Evolutionary conservation across 2,888 invertebrate genomes (phyloP).

Genomic region (Hetaerina titia): DNA sequence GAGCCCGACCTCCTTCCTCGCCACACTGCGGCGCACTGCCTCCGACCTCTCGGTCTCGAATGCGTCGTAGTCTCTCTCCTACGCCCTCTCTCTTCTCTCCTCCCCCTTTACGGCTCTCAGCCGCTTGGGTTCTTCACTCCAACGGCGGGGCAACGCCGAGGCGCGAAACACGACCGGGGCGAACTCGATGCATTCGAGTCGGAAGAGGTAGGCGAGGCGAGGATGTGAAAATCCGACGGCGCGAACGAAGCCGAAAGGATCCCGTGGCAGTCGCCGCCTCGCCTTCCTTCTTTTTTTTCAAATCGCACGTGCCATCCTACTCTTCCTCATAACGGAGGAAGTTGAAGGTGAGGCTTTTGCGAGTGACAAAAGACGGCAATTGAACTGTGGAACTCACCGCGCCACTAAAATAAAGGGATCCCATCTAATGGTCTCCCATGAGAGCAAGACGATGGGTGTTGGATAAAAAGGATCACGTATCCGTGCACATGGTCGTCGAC

Average conservation of each 20-base stretch:
- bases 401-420: no score
- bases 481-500: no score
- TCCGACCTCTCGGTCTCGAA: background rate
- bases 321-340: background rate
- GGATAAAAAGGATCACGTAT: no score
- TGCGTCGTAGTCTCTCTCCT: background rate
- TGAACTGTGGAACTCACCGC: no score
- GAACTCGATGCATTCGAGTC: background rate
- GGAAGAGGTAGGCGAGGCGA: background rate
- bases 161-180: background rate
- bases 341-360: background rate
- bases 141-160: background rate
- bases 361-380: no score
- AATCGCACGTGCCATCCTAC: background rate
- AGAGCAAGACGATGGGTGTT: no score
- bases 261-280: background rate
- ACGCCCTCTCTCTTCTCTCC: background rate
- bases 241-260: background rate
- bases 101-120: no score
- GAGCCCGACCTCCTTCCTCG: background rate
- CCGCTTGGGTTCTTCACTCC: background rate
- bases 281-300: background rate
- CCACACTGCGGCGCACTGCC: slow-evolving; percentile 23
- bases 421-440: no score
- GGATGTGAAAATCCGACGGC: background rate